Conservation (phyloP, 2,888 invertebrate species). For the Hypselothyrea guttata region DNA sequence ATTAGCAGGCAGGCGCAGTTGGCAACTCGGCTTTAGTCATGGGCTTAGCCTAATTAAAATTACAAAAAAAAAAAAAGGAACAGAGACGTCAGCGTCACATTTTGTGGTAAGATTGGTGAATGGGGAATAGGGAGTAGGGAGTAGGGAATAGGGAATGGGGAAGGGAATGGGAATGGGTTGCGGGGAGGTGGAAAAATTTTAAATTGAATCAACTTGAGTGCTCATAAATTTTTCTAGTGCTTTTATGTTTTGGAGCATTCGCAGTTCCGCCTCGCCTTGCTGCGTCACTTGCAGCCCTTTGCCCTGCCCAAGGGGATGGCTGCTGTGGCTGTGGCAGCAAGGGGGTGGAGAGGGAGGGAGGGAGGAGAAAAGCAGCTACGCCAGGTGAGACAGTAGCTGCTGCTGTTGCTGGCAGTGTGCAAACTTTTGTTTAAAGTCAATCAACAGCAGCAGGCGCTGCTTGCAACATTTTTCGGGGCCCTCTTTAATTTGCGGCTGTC, state of each 20-base stretch:
- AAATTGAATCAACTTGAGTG: constrained; percentile 74
- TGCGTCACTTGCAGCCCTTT: constrained; percentile 63
- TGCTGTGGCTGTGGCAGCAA: constrained; percentile 7
- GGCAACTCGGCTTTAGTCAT: constrained; percentile 59
- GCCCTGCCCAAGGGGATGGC: background rate
- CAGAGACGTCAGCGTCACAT: constrained; percentile 56
- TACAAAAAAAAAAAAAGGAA: no score
- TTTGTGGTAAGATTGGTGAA: constrained; percentile 43
- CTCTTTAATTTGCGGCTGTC: constrained; percentile 53
- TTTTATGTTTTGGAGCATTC: constrained; percentile 38
- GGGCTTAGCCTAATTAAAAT: constrained; percentile 78
- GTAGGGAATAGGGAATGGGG: background rate
- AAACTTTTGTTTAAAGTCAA: constrained; percentile 67
- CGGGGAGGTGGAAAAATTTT: constrained; percentile 32
- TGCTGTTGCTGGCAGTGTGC: constrained; percentile 36
- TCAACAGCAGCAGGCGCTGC: constrained; percentile 35
- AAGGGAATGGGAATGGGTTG: background rate
- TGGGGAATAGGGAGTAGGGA: background rate
- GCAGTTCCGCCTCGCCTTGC: constrained; percentile 23
- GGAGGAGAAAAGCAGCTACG: background rate
- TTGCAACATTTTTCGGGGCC: constrained; percentile 36
- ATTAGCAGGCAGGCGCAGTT: constrained; percentile 65
- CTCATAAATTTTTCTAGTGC: constrained; percentile 70
- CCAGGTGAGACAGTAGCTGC: constrained; percentile 21
- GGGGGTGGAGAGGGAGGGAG: background rate